phyloP scores from a whole-genome alignment of 30 jellyfish, hydroid and myxozoan genomes.

The Hydra vulgaris region DNA sequence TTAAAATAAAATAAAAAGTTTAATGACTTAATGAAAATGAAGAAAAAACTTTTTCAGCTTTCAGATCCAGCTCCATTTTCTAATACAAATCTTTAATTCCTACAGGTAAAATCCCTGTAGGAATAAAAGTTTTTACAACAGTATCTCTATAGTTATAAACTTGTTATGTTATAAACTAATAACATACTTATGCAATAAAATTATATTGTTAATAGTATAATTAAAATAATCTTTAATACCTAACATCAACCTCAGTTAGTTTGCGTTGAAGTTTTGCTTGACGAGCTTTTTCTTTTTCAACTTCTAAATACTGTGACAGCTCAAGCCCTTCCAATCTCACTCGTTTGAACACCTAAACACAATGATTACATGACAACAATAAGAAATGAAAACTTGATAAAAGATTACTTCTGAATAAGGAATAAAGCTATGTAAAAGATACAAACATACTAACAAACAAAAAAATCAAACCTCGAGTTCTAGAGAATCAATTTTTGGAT shows the following conservation, averaged over 20 bases:
- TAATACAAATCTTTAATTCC: too few species aligned
- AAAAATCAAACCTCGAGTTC: constrained; percentile 56
- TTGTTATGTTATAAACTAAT: too few species aligned
- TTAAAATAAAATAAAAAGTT: too few species aligned
- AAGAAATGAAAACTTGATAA: neutral
- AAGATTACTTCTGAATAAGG: too few species aligned
- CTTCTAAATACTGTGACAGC: constrained; percentile 49
- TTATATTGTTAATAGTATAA: neutral
- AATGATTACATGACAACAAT: neutral
- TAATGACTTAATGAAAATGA: too few species aligned
- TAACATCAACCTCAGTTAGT: constrained; percentile 28
- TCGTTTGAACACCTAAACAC: constrained; percentile 41
- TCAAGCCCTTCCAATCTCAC: constrained; percentile 82
- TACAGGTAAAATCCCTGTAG: too few species aligned
- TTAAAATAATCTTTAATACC: constrained; percentile 5
- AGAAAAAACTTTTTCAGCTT: too few species aligned
- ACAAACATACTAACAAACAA: neutral
- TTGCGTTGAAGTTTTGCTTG: constrained; percentile 42
- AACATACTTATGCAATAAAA: too few species aligned
- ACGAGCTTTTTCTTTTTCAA: constrained; percentile 52
- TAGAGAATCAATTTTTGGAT: constrained; percentile 38
- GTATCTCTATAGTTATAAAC: too few species aligned
- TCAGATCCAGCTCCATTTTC: too few species aligned
- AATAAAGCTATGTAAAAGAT: too few species aligned
- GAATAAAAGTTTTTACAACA: too few species aligned